Evolutionary conservation across 2,113 vertebrate genomes (phyloP), one percentile per base, ranked within the genome.

Genomic region (Paralichthys olivaceus): DNA sequence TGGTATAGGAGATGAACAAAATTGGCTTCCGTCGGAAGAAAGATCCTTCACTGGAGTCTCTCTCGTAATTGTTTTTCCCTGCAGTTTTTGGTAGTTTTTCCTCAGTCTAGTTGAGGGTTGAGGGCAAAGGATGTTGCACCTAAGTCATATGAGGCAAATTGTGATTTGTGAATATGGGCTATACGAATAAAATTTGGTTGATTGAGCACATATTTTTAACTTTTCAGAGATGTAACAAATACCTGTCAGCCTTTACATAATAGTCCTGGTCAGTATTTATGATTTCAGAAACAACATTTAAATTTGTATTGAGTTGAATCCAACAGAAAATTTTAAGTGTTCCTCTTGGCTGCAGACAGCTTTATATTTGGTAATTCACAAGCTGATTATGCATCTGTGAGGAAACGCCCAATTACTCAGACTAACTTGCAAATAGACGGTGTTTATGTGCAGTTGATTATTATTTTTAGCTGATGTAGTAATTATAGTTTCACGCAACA

Each of bases 401-500:
- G 61, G 22, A 83, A 71, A 70, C 17, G 7, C 55, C 71, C 60
- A 63, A 17, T 43, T 73, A 40, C 47, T 82, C n/a, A 15, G 14
- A 12, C 64, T 63, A 73, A 80, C 60, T 72, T 28, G 23, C 13
- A 59, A 69, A 64, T 67, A 29, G 28, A 72, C 40, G 25, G 43
- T 53, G 72, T 63, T 84, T 32, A n/a, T 28, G 15, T 57, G 26
- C 51, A 56, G 67, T 11, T 81, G 63, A 74, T 84, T 77, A 58
- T 70, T 75, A 62, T 34, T 72, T 83, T 81, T 74, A 69, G 37
- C 49, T 37, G 9, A 63, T 85, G 63, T 77, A 43, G 49, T 69
- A 85, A 72, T 84, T 64, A 79, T 28, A 62, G 56, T 67, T 80
- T 63, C 17, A 34, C 62, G 79, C 17, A 83, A 53, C 67, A 67